phyloP scores from a whole-genome alignment of 2,113 vertebrate genomes.

The Corapipo altera region DNA sequence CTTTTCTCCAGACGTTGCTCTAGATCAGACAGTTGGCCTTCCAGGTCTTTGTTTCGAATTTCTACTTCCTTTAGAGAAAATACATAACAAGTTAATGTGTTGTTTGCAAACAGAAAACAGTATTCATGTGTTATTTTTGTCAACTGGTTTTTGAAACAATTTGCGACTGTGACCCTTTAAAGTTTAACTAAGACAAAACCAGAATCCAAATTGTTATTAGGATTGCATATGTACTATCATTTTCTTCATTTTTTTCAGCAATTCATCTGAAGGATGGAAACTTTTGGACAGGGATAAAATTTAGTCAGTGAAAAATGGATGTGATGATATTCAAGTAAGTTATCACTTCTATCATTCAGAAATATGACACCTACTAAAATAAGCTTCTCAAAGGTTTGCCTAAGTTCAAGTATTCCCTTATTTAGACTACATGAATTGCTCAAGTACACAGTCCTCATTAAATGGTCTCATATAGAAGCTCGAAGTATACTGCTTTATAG shows the following conservation, averaged over 20 bases:
- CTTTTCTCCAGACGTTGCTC: conserved; percentile 94
- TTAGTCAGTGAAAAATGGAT: not conserved
- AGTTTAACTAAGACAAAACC: not conserved
- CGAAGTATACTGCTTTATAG: not conserved
- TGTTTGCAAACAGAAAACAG: not conserved
- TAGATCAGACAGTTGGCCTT: conserved; percentile 88
- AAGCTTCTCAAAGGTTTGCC: not conserved
- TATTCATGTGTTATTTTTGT: not conserved
- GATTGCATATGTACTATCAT: not conserved
- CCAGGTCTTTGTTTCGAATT: conserved; percentile 87
- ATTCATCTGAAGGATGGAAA: not conserved
- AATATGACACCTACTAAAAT: not conserved
- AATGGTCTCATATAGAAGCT: not conserved
- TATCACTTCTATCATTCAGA: not conserved
- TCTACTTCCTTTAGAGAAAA: conserved; percentile 88
- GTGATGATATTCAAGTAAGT: not conserved
- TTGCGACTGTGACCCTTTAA: not conserved
- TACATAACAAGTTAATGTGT: conserved; percentile 23
- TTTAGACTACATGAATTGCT: not conserved
- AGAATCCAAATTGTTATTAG: not conserved
- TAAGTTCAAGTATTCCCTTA: not conserved
- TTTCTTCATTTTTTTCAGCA: not conserved
- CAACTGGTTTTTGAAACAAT: not conserved
- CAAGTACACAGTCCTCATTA: not conserved
- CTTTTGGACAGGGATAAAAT: not conserved